These are phyloP conservation scores for Megalonaias nervosa DNA, from an alignment of 1,140 invertebrate genomes.

Conservation along the genomic window DNA sequence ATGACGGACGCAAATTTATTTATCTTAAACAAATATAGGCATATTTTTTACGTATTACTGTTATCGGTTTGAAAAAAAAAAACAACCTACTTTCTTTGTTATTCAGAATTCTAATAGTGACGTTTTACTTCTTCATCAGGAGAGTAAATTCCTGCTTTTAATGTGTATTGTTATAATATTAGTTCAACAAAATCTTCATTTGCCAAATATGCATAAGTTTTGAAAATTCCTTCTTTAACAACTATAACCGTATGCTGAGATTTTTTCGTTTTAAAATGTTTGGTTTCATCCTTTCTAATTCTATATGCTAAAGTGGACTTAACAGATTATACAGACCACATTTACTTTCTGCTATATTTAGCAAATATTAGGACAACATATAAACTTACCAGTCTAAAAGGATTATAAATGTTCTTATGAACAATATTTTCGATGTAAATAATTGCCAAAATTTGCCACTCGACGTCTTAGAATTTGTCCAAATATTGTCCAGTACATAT, in stretches of 20 bases:
- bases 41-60: no score
- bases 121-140: no score
- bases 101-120: no score
- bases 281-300: background rate
- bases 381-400: conserved; percentile 45
- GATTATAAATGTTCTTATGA: conserved; percentile 37
- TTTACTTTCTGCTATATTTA: background rate
- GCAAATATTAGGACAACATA: background rate
- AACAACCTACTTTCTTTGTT: no score
- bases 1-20: no score
- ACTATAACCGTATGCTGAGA: background rate
- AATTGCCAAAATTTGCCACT: conserved; percentile 40
- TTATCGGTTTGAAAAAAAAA: no score
- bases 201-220: no score
- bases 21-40: no score
- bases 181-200: no score
- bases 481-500: conserved; percentile 28
- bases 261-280: background rate
- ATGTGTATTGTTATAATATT: no score
- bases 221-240: no score
- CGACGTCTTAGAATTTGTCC: conserved; percentile 18
- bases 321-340: background rate
- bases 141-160: no score
- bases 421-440: conserved; percentile 32
- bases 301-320: background rate